phyloP scores from a whole-genome alignment of 2,113 vertebrate genomes.

The Ancistrus triradiatus region DNA sequence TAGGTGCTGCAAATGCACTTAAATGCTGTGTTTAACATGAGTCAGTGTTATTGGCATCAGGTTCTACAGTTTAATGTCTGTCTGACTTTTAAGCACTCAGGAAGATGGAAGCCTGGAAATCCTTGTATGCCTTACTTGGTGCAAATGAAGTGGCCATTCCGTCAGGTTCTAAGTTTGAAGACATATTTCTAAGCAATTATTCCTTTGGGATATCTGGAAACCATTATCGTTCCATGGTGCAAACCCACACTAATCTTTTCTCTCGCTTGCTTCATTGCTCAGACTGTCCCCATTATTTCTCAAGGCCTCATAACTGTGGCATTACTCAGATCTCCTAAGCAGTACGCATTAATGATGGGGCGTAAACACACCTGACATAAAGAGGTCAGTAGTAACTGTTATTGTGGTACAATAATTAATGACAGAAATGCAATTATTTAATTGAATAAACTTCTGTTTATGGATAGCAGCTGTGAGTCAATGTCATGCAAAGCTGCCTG shows the following conservation, averaged over 20 bases:
- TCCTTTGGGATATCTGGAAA: slow-evolving; percentile 66
- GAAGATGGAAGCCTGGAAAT: slow-evolving; percentile 13
- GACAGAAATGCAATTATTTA: slow-evolving; percentile 23
- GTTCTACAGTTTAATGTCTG: too few relatives aligned
- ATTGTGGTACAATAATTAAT: slow-evolving; percentile 16
- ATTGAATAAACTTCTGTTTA: background rate
- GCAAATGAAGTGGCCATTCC: slow-evolving; percentile 43
- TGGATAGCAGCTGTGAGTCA: slow-evolving; percentile 3
- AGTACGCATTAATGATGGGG: slow-evolving; percentile 20
- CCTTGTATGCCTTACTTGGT: slow-evolving; percentile 33
- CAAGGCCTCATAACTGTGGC: slow-evolving; percentile 24
- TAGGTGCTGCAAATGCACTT: too few relatives aligned
- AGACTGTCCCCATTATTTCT: slow-evolving; percentile 31
- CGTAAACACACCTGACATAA: slow-evolving; percentile 26
- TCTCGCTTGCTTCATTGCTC: slow-evolving; percentile 21
- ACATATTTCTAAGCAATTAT: slow-evolving; percentile 60
- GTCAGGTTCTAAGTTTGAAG: slow-evolving; percentile 41
- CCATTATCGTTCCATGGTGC: slow-evolving; percentile 57
- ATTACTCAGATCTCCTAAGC: slow-evolving; percentile 29
- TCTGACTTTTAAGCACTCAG: too few relatives aligned
- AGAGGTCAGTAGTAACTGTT: slow-evolving; percentile 13
- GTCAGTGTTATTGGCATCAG: too few relatives aligned
- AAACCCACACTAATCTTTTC: slow-evolving; percentile 29
- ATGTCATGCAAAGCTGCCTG: slow-evolving; percentile 5
- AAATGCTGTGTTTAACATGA: too few relatives aligned